Conservation (phyloP, 2,113 vertebrate species). For the Micronisus gabar region DNA sequence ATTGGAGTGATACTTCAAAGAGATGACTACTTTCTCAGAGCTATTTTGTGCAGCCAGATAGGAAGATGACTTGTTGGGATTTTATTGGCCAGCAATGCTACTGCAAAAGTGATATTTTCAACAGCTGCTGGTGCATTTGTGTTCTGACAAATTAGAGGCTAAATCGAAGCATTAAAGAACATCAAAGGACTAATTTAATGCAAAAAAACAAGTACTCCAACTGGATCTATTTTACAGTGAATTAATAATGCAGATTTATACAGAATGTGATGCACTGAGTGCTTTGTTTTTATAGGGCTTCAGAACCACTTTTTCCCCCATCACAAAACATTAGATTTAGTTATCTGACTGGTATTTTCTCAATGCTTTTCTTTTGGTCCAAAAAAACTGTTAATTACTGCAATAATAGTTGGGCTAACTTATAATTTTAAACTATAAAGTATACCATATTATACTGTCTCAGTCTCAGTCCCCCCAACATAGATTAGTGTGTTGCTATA, state of each 20-base stretch:
- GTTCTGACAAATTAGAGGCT: slow-evolving; percentile 81
- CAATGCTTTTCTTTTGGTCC: background rate
- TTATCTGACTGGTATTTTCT: background rate
- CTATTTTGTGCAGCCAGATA: slow-evolving; percentile 81
- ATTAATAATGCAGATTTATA: slow-evolving; percentile 82
- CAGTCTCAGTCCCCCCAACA: background rate
- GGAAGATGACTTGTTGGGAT: slow-evolving; percentile 74
- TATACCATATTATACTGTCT: background rate
- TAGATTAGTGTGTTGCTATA: background rate
- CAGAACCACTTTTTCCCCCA: slow-evolving; percentile 10
- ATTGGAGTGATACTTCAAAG: slow-evolving; percentile 99
- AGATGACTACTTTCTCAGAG: slow-evolving; percentile 87
- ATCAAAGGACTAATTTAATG: slow-evolving; percentile 83
- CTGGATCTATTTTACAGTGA: slow-evolving; percentile 75
- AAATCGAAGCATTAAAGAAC: slow-evolving; percentile 81
- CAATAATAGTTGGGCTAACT: slow-evolving; percentile 12
- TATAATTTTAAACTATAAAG: slow-evolving; percentile 30
- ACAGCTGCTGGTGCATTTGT: slow-evolving; percentile 84
- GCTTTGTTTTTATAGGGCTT: slow-evolving; percentile 59
- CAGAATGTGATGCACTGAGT: slow-evolving; percentile 41
- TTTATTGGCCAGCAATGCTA: slow-evolving; percentile 78
- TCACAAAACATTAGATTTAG: slow-evolving; percentile 48
- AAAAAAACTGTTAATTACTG: background rate
- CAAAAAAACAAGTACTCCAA: slow-evolving; percentile 80
- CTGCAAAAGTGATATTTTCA: slow-evolving; percentile 86